Conservation (phyloP, 2,888 invertebrate species). For the Notodonta dromedarius region DNA sequence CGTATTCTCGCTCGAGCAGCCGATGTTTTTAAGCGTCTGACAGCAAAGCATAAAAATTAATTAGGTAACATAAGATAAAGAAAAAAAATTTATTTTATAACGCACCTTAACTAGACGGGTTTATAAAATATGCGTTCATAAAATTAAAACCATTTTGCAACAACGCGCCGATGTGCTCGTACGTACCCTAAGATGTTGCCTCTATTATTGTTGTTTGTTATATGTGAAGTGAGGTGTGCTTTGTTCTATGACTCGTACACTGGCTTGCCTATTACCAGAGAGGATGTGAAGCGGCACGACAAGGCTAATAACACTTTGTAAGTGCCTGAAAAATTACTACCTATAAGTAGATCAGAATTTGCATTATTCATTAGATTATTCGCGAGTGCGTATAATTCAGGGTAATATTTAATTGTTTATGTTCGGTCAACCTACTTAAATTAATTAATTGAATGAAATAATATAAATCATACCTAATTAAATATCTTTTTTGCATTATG, state of each 20-base stretch:
- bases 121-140: background rate
- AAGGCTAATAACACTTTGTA: constrained; percentile 61
- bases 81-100: too few species aligned
- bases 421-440: too few species aligned
- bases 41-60: too few species aligned
- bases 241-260: constrained; percentile 55
- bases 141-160: constrained; percentile 11
- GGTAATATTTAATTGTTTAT: too few species aligned
- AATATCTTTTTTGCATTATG: too few species aligned
- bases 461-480: too few species aligned
- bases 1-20: too few species aligned
- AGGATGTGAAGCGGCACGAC: constrained; percentile 50
- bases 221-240: constrained; percentile 29
- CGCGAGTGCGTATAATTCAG: too few species aligned
- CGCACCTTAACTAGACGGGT: background rate
- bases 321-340: constrained; percentile 32
- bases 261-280: constrained; percentile 47
- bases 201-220: constrained; percentile 30
- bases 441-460: too few species aligned
- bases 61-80: background rate
- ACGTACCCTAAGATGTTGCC: constrained; percentile 33
- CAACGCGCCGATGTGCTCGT: constrained; percentile 8
- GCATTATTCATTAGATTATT: too few species aligned
- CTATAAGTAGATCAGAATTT: too few species aligned
- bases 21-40: too few species aligned